Evolutionary conservation across 2,888 invertebrate species (phyloP), one percentile per base, ranked within the genome.

Genomic region (Cheilosia impressa): DNA sequence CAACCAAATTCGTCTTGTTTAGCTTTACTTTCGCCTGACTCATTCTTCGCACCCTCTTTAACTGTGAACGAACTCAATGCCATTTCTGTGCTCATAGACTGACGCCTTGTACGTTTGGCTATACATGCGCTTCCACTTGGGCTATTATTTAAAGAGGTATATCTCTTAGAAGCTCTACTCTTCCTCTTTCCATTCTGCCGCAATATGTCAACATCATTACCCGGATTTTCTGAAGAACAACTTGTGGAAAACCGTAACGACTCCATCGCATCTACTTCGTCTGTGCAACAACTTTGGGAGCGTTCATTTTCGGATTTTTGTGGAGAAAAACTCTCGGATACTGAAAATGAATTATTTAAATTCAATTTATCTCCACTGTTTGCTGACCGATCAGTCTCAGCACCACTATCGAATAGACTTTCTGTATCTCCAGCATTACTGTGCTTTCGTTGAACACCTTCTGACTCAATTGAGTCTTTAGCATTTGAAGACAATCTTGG

Each of bases 371-470:
- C 31, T 13, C 27, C 60, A 65, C 69, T 69, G 17, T 63, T 69
- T 15, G 45, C 45, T 3, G 73, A 79, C 15, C 47, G 68, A 66
- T 65, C 79, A 41, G 45, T 75, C 13, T 79, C 75, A 7, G 71
- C 50, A 3, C 69, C 84, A 52, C 80, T 75, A 43, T 84, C 84
- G 7, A 75, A 76, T 34, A 79, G 41, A 38, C 69, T 75, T 19
- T 66, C 69, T 0, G 41, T 57, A 38, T 75, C 69, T 5, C 19
- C 47, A n/a, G 53, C 73, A 13, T 10, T 6, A 24, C 15, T 24
- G 27, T 41, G 34, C 13, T 41, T 60, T 15, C 38, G 24, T 17
- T 58, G 53, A 55, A 27, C n/a, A 45, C 2, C 2, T 7, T 4
- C 17, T 5, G 77, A 13, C 27, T 4, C 31, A 17, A 17, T 41